phyloP scores from a whole-genome alignment of 2,797 vertebrate genomes.

The Emydoidea blandingii region DNA sequence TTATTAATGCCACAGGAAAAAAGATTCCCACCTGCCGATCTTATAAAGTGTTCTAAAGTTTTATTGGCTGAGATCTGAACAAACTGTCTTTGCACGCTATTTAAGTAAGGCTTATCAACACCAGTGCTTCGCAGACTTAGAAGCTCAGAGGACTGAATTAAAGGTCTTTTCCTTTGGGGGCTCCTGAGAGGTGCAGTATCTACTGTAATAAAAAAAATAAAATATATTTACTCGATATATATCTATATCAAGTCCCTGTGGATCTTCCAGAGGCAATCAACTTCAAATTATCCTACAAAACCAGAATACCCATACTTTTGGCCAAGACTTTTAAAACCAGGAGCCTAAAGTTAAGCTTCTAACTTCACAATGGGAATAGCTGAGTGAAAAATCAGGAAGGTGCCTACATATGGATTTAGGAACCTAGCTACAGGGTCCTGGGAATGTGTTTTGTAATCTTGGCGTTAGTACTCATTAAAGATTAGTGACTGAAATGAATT shows the following conservation, averaged over 20 bases:
- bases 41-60: not conserved
- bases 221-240: too few relatives aligned
- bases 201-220: not conserved
- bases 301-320: not conserved
- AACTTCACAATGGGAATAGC: too few relatives aligned
- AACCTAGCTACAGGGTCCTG: not conserved
- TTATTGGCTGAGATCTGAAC: not conserved
- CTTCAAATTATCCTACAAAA: not conserved
- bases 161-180: not conserved
- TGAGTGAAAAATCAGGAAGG: too few relatives aligned
- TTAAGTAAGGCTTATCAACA: not conserved
- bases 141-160: not conserved
- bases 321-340: not conserved
- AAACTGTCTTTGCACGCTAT: not conserved
- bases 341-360: not conserved
- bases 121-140: not conserved
- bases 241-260: not conserved
- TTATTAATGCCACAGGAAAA: not conserved
- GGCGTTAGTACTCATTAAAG: not conserved
- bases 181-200: not conserved
- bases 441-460: not conserved
- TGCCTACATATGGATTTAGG: not conserved
- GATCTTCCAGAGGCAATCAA: not conserved
- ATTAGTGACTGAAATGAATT: not conserved
- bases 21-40: not conserved